Conservation (phyloP, 2,888 invertebrate species). For the Octonoba sinensis region DNA sequence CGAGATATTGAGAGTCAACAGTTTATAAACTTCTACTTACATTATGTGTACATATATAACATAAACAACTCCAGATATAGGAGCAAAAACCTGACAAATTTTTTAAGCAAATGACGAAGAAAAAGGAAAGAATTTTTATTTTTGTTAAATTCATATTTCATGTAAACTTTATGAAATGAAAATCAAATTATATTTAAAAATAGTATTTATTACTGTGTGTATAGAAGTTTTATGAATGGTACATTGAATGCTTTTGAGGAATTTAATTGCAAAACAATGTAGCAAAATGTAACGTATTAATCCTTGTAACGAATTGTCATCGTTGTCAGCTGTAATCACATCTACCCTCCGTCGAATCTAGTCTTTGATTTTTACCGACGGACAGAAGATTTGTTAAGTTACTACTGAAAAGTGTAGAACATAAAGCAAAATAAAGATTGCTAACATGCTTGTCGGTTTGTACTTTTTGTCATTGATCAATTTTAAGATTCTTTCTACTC, state of each 20-base stretch:
- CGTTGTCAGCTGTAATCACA: neutral
- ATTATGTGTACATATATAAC: too few relatives aligned
- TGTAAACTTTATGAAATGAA: neutral
- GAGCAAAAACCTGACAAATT: too few relatives aligned
- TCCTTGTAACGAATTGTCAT: neutral
- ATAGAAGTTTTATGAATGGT: too few relatives aligned
- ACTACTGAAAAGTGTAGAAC: slow-evolving; percentile 18
- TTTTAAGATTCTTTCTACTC: neutral
- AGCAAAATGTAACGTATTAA: neutral
- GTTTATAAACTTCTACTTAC: too few relatives aligned
- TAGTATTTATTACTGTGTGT: neutral
- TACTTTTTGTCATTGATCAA: neutral
- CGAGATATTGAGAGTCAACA: too few relatives aligned
- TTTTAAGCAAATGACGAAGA: too few relatives aligned
- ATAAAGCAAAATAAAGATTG: slow-evolving; percentile 46
- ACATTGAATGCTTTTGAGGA: neutral
- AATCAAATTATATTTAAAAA: neutral
- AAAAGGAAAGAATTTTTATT: too few relatives aligned
- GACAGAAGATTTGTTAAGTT: slow-evolving; percentile 7
- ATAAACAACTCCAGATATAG: too few relatives aligned
- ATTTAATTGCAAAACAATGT: neutral
- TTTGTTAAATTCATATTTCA: neutral
- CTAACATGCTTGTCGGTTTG: slow-evolving; percentile 30
- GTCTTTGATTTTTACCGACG: slow-evolving; percentile 57
- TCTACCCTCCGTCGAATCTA: slow-evolving; percentile 46